Percentiles rank a stretch among this genome's conserved stretches.
Evolutionary conservation across 1,140 invertebrate species (phyloP).

Genomic region (Chelonus insularis): DNA sequence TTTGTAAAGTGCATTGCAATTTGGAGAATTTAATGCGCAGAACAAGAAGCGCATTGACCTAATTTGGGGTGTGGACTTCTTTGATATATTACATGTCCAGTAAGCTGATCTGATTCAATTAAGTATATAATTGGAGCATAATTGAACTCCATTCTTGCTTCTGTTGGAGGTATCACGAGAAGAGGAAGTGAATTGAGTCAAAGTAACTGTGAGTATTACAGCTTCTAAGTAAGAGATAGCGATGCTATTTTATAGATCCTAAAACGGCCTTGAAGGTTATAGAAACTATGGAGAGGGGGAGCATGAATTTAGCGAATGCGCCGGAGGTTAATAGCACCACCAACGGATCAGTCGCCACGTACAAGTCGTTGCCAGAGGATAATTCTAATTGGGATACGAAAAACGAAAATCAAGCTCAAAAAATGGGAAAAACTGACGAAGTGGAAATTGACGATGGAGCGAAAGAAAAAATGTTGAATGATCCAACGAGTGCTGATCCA

Average conservation of each 20-base stretch:
- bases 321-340: slow-evolving; percentile 36
- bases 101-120: too few relatives aligned
- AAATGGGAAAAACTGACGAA: slow-evolving; percentile 14
- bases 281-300: slow-evolving; percentile 39
- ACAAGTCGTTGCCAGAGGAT: slow-evolving; percentile 65
- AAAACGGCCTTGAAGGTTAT: slow-evolving; percentile 24
- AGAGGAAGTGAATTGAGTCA: too few relatives aligned
- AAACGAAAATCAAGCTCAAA: slow-evolving; percentile 10
- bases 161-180: too few relatives aligned
- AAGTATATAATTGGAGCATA: too few relatives aligned
- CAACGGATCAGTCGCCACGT: slow-evolving; percentile 50
- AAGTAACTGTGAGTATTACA: not conserved
- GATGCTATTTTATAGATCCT: not conserved
- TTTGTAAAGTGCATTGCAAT: too few relatives aligned
- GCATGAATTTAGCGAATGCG: slow-evolving; percentile 38
- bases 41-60: too few relatives aligned
- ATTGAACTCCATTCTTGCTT: too few relatives aligned
- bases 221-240: too few relatives aligned
- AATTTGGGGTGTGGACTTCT: too few relatives aligned
- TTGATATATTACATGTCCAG: too few relatives aligned
- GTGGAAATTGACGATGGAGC: slow-evolving; percentile 61
- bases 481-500: slow-evolving; percentile 64
- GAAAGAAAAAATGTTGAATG: slow-evolving; percentile 70
- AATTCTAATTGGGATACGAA: slow-evolving; percentile 46
- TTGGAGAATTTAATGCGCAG: too few relatives aligned